Percentiles rank a stretch among this genome's conserved stretches.
These are phyloP conservation scores for Dusona sp. DNA, from an alignment of 2,888 invertebrate species.

Conservation along the genomic window DNA sequence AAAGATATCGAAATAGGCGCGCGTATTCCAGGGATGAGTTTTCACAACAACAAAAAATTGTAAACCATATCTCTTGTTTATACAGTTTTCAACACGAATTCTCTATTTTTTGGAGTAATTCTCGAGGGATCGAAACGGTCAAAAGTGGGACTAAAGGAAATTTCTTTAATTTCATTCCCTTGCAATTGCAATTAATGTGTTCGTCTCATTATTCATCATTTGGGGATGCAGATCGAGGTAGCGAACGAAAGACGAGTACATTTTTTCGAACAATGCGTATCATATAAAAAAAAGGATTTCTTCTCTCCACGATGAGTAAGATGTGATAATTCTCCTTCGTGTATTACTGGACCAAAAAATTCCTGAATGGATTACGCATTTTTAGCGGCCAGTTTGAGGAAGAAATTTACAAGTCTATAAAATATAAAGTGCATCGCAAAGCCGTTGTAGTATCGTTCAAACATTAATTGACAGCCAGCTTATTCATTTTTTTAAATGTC, in stretches of 20 bases:
- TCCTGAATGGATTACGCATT: not conserved
- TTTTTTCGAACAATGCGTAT: no score
- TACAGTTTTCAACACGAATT: constrained; percentile 20
- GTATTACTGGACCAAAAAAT: not conserved
- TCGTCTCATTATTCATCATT: no score
- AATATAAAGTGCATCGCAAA: no score
- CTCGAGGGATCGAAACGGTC: not conserved
- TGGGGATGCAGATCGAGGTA: not conserved
- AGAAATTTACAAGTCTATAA: not conserved
- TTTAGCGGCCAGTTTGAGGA: not conserved
- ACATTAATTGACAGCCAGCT: no score
- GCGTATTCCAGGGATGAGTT: not conserved
- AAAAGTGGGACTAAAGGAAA: no score
- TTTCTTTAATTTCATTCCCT: no score
- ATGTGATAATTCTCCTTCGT: not conserved
- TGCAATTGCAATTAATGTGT: no score
- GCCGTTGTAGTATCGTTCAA: no score
- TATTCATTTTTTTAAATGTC: not conserved
- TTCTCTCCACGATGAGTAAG: not conserved
- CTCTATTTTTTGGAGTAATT: not conserved
- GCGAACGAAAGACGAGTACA: not conserved
- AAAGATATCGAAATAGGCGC: not conserved
- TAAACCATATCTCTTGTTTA: constrained; percentile 29
- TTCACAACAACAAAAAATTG: not conserved
- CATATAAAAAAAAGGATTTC: not conserved